phyloP scores from a whole-genome alignment of 2,797 vertebrate genomes.

The Ctenochaetus hawaiiensis region DNA sequence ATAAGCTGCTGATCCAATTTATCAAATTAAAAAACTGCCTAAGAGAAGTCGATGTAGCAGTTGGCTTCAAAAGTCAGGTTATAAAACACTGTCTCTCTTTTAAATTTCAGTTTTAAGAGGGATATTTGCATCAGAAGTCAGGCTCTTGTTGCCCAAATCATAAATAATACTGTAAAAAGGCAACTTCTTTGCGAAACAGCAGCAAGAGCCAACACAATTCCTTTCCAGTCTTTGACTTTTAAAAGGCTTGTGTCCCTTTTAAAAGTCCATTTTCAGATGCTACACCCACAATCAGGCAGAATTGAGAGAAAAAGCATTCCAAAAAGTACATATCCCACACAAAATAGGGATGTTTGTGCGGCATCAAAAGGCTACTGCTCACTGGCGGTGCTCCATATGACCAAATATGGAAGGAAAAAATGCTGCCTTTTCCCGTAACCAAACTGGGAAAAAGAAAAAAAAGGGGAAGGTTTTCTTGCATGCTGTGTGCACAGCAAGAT shows the following conservation, averaged over 20 bases:
- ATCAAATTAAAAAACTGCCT: constrained; percentile 61
- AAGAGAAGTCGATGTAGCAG: constrained; percentile 42
- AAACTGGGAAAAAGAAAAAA: constrained; percentile 75
- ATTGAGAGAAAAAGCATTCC: constrained; percentile 71
- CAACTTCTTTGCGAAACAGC: constrained; percentile 44
- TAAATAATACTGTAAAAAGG: constrained; percentile 70
- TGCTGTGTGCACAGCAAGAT: constrained; percentile 83
- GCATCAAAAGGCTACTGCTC: constrained; percentile 87
- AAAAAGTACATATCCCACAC: constrained; percentile 80
- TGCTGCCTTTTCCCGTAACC: constrained; percentile 89
- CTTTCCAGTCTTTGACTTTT: constrained; percentile 54
- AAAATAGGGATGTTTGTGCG: constrained; percentile 85
- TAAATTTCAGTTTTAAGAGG: constrained; percentile 72
- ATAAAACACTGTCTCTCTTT: constrained; percentile 69
- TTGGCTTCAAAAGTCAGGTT: constrained; percentile 42
- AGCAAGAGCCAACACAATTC: constrained; percentile 41
- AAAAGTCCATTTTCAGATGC: constrained; percentile 69
- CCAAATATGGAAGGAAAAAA: constrained; percentile 90
- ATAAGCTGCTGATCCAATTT: constrained; percentile 59
- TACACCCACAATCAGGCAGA: constrained; percentile 75
- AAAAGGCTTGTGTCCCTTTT: constrained; percentile 62
- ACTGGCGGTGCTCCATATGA: constrained; percentile 87
- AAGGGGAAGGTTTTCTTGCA: constrained; percentile 75
- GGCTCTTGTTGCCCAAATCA: constrained; percentile 53
- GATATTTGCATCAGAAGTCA: constrained; percentile 67